phyloP scores from a whole-genome alignment of 2,113 vertebrate species.

The Triplophysa dalaica region DNA sequence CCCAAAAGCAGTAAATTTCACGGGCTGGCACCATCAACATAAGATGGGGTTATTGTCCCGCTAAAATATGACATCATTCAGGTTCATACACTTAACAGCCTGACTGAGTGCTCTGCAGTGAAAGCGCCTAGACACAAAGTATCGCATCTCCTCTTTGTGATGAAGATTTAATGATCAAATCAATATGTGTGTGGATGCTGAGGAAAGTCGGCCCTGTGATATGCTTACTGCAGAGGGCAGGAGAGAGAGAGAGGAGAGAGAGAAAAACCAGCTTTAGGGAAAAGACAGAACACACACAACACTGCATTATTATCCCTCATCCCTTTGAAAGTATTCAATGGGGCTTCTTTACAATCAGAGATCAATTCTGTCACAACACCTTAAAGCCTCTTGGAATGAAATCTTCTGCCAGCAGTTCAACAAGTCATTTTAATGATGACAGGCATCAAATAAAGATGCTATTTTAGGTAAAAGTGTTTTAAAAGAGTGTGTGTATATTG shows the following conservation, averaged over 20 bases:
- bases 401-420: slow-evolving; percentile 27
- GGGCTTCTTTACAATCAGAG: slow-evolving; percentile 39
- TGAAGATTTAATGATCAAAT: slow-evolving; percentile 79
- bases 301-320: slow-evolving; percentile 21
- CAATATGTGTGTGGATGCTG: slow-evolving; percentile 78
- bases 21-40: slow-evolving; percentile 50
- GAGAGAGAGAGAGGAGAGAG: slow-evolving; percentile 3
- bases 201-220: slow-evolving; percentile 68
- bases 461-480: too few relatives aligned
- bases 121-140: slow-evolving; percentile 60
- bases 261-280: slow-evolving; percentile 44
- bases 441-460: background rate
- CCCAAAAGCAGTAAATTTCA: slow-evolving; percentile 53
- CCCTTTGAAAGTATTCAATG: slow-evolving; percentile 36
- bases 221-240: slow-evolving; percentile 65
- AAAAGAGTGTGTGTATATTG: too few relatives aligned
- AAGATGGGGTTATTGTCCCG: slow-evolving; percentile 56
- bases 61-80: slow-evolving; percentile 61
- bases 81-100: slow-evolving; percentile 59
- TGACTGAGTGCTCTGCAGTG: slow-evolving; percentile 62
- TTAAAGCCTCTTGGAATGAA: slow-evolving; percentile 41
- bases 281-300: slow-evolving; percentile 44
- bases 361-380: slow-evolving; percentile 47
- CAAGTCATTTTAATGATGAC: slow-evolving; percentile 17
- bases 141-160: slow-evolving; percentile 60